phyloP scores from a whole-genome alignment of 2,797 vertebrate species.

The Trachops cirrhosus region DNA sequence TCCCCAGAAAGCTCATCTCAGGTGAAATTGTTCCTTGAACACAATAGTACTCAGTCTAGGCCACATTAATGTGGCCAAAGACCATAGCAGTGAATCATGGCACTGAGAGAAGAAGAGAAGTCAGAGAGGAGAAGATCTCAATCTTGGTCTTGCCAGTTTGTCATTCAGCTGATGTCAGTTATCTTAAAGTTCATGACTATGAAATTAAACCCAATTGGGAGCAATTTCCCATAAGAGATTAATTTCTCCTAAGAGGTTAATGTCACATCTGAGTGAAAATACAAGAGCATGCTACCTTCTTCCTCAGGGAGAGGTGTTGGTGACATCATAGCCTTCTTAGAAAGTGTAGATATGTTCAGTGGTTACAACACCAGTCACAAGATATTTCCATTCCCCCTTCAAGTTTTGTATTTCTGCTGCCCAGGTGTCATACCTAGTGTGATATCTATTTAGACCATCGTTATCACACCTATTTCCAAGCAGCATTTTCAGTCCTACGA shows the following conservation, averaged over 20 bases:
- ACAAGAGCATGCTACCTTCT: not conserved
- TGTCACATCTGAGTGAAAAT: not conserved
- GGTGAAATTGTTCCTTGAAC: not conserved
- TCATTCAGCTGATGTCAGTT: not conserved
- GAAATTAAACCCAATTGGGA: not conserved
- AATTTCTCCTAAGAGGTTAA: not conserved
- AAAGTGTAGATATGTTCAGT: not conserved
- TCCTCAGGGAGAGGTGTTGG: not conserved
- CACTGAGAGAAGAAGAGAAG: not conserved
- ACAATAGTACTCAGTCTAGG: not conserved
- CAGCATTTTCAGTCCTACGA: not conserved
- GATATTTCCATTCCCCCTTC: constrained; percentile 1
- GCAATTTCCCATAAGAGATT: not conserved
- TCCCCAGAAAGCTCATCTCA: not conserved
- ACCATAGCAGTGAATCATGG: not conserved
- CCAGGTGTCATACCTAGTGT: not conserved
- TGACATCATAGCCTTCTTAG: not conserved
- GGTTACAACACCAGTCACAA: not conserved
- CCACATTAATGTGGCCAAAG: not conserved
- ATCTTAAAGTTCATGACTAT: not conserved
- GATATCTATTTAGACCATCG: not conserved
- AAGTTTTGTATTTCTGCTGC: not conserved
- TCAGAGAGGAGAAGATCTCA: not conserved
- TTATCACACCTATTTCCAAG: not conserved
- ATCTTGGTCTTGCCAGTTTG: not conserved